phyloP scores from a whole-genome alignment of 2,113 vertebrate species.

The Melanerpes aurifrons region DNA sequence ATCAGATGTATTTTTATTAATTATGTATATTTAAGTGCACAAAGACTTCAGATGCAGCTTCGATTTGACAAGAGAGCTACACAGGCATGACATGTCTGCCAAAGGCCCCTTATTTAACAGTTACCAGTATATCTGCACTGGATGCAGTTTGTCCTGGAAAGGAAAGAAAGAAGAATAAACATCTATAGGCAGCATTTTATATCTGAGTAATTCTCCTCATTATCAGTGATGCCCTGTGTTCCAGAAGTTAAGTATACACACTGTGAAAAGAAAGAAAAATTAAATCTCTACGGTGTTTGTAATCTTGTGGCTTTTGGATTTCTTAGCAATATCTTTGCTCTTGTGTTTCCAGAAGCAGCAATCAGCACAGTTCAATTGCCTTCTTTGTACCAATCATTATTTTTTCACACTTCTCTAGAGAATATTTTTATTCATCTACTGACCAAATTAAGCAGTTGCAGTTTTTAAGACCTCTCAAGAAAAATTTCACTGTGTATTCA shows the following conservation, averaged over 20 bases:
- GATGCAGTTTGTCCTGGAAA: not conserved
- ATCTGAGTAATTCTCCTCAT: not conserved
- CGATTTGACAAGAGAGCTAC: fast-evolving
- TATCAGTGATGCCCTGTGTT: not conserved
- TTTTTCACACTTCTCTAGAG: conserved; percentile 12
- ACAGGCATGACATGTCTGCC: not conserved
- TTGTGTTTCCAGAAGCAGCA: not conserved
- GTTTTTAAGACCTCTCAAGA: not conserved
- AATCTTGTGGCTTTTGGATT: not conserved
- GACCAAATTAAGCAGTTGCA: not conserved
- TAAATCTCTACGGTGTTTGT: not conserved
- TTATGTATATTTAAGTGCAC: not conserved
- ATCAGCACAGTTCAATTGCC: not conserved
- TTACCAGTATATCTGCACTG: not conserved
- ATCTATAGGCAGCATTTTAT: not conserved
- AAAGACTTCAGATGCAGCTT: not conserved
- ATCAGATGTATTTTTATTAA: not conserved
- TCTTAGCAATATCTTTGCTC: not conserved
- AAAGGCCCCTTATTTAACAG: not conserved
- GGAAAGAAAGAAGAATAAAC: not conserved
- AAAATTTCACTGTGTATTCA: not conserved
- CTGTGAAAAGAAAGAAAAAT: not conserved
- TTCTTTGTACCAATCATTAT: not conserved
- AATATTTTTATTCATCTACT: conserved; percentile 9
- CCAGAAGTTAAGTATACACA: not conserved